These are phyloP conservation scores for Toxotes chatareus DNA, from an alignment of 2,113 vertebrate species.

Conservation along the genomic window DNA sequence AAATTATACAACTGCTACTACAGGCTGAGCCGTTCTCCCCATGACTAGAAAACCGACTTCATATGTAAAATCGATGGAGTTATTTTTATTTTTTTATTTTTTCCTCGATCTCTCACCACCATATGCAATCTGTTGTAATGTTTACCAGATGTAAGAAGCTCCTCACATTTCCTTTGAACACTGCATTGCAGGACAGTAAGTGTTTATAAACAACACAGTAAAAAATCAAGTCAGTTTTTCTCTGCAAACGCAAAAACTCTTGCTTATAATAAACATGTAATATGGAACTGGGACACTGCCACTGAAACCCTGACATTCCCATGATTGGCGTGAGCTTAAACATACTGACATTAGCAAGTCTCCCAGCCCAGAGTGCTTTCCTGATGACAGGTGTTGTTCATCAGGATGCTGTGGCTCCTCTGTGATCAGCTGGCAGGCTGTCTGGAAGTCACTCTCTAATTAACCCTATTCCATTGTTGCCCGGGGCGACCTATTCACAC, in stretches of 20 bases:
- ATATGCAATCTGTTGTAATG: background rate
- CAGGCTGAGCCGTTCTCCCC: background rate
- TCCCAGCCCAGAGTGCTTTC: constrained; percentile 23
- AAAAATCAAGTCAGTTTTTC: background rate
- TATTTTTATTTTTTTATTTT: background rate
- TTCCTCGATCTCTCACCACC: background rate
- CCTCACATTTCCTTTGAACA: background rate
- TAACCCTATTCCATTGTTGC: constrained; percentile 54
- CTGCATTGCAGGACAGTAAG: too few species aligned
- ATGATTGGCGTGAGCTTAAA: constrained; percentile 7
- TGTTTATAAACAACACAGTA: background rate
- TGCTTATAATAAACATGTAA: background rate
- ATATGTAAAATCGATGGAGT: background rate
- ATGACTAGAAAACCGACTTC: background rate
- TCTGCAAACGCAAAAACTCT: background rate
- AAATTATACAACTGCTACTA: background rate
- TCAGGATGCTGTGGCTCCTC: constrained; percentile 56
- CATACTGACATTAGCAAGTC: constrained; percentile 22
- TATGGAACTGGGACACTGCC: background rate
- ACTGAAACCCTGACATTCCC: constrained; percentile 1
- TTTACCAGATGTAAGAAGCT: constrained; percentile 3
- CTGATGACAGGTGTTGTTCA: constrained; percentile 66
- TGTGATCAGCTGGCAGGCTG: constrained; percentile 63
- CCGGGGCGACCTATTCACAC: constrained; percentile 55
- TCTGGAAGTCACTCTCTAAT: constrained; percentile 67